Conservation (phyloP, 2,888 invertebrate species). For the Cerceris ruficornis region DNA sequence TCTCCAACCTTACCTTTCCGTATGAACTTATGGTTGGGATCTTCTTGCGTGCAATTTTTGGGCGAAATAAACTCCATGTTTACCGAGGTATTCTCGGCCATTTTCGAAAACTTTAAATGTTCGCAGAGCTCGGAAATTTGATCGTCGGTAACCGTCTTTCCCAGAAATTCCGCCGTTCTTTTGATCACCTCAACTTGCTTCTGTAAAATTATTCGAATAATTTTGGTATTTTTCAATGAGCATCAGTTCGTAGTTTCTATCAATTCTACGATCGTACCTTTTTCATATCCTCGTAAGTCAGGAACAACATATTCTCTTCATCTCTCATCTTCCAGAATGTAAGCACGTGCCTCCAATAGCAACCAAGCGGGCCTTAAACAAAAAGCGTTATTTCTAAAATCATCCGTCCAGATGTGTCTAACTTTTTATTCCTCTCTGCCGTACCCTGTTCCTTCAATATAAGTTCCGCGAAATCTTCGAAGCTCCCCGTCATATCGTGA, state of each 20-base stretch:
- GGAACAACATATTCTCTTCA: conserved; percentile 83
- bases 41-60: conserved; percentile 82
- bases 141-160: conserved; percentile 86
- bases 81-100: conserved; percentile 91
- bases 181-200: conserved; percentile 87
- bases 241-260: not conserved
- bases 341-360: conserved; percentile 80
- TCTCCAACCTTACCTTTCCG: conserved; percentile 91
- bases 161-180: conserved; percentile 88
- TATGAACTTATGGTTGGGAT: conserved; percentile 86
- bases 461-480: conserved; percentile 90
- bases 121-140: conserved; percentile 87
- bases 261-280: conserved; percentile 75
- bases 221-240: not conserved
- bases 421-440: conserved; percentile 24
- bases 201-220: conserved; percentile 70
- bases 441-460: conserved; percentile 87
- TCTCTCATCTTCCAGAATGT: conserved; percentile 82
- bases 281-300: conserved; percentile 85
- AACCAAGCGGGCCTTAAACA: conserved; percentile 73
- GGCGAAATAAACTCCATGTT: conserved; percentile 87
- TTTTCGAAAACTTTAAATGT: conserved; percentile 90
- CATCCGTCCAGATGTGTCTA: not conserved
- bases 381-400: not conserved
- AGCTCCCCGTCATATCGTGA: conserved; percentile 85